Percentiles rank a stretch among this genome's conserved stretches.
Evolutionary conservation across 2,113 vertebrate species (phyloP).

Genomic region (Sitta europaea): DNA sequence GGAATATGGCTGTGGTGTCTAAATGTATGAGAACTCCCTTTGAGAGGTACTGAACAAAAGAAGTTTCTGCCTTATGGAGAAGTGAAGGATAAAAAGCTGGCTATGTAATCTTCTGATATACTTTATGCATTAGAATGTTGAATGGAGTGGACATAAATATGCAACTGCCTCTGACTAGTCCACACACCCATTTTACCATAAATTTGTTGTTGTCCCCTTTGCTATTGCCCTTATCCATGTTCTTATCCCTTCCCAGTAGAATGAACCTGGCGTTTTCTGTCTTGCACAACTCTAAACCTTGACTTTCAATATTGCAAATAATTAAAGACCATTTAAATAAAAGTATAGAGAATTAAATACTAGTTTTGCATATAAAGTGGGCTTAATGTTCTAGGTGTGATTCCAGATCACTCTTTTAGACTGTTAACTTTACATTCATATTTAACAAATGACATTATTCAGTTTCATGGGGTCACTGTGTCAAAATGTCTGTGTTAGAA

Average conservation of each 20-base stretch:
- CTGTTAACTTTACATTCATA: constrained; percentile 64
- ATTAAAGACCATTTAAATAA: constrained; percentile 59
- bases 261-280: not conserved
- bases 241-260: not conserved
- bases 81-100: not conserved
- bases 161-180: not conserved
- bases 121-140: not conserved
- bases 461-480: constrained; percentile 73
- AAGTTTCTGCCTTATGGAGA: not conserved
- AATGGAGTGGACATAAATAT: not conserved
- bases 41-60: not conserved
- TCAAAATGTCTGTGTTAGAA: constrained; percentile 76
- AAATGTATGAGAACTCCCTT: not conserved
- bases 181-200: not conserved
- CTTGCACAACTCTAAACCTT: constrained; percentile 3
- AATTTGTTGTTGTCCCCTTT: not conserved
- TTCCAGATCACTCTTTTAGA: constrained; percentile 50
- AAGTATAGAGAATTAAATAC: constrained; percentile 56
- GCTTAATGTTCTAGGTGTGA: constrained; percentile 53
- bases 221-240: not conserved
- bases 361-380: constrained; percentile 61
- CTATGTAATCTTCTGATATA: not conserved
- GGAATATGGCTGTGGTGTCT: not conserved
- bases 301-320: constrained; percentile 48
- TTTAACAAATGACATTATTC: constrained; percentile 74